Percentiles rank a stretch among this genome's conserved stretches.
These are phyloP conservation scores for Daboia siamensis DNA, from an alignment of 2,113 vertebrate species.

Conservation along the genomic window DNA sequence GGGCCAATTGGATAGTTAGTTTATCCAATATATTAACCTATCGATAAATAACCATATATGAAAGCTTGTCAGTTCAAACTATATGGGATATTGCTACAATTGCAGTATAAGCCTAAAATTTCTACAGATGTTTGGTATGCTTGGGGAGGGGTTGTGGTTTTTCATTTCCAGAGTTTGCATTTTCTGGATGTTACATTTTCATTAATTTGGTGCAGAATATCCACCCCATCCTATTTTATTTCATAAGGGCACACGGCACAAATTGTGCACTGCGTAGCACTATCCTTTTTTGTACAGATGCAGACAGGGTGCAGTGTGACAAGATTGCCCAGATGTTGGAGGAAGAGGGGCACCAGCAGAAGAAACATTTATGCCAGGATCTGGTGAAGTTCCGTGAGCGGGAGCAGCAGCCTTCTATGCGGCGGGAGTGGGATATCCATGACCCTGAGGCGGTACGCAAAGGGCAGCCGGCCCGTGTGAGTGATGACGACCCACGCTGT, in stretches of 20 bases:
- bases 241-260: neutral
- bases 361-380: slow-evolving; percentile 52
- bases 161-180: neutral
- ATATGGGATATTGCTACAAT: neutral
- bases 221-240: neutral
- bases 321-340: slow-evolving; percentile 64
- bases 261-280: neutral
- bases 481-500: slow-evolving; percentile 2
- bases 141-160: neutral
- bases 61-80: neutral
- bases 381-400: slow-evolving; percentile 55
- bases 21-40: neutral
- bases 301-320: slow-evolving; percentile 54
- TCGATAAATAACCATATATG: neutral
- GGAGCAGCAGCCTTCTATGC: slow-evolving; percentile 64
- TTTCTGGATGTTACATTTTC: neutral
- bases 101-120: neutral
- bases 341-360: slow-evolving; percentile 59
- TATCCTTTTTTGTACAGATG: slow-evolving; percentile 47
- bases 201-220: neutral
- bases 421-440: slow-evolving; percentile 62
- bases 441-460: slow-evolving; percentile 54
- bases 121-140: neutral
- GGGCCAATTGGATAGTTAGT: neutral
- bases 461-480: slow-evolving; percentile 17